Base-by-base conservation (phyloP, 30 jellyfish, hydroid and myxozoan genomes). In the Haliclystus octoradiatus region DNA sequence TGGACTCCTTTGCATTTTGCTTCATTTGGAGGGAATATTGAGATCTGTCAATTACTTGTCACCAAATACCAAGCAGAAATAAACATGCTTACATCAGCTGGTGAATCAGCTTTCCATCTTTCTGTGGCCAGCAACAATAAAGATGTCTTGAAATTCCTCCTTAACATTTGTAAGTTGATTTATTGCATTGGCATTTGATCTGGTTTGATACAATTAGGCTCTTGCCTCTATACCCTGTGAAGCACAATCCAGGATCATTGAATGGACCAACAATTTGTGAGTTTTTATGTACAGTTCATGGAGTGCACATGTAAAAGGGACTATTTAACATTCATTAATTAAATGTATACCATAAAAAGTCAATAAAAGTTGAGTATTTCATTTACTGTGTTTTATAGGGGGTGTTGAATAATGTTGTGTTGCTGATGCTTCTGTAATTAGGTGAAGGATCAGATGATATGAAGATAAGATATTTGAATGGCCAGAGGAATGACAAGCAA, bases 401-500 rank as follows among this genome's bases (percentile, higher is more conserved):
- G n/a, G n/a, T n/a, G n/a, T n/a, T n/a, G n/a, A n/a, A n/a, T n/a
- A n/a, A n/a, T n/a, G n/a, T n/a, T n/a, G n/a, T n/a, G n/a, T n/a
- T n/a, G n/a, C n/a, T n/a, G n/a, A n/a, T n/a, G n/a, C n/a, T n/a
- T n/a, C n/a, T n/a, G n/a, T n/a, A n/a, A 40, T 5, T 5, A 40
- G 57, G 14, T 40, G 57, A 5, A 5, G 57, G 14, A 40, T 40
- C 57, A 40, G 14, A 40, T 19, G 57, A 40, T 19, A 40, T 40
- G 9, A 19, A 9, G 19, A 9, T 5, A 40, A 9, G 19, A 34
- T 22, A 66, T n/a, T 24, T 66, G 0, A 40, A 66, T 66, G 31
- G 33, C n/a, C 25, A 31, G 25, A 66, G 60, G 33, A 29, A 34
- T 26, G 31, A 66, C 32, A 32, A 66, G 12, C 66, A 66, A 66